Base-by-base conservation (phyloP, 2,113 vertebrate genomes). In the human (Homo sapiens) region DNA sequence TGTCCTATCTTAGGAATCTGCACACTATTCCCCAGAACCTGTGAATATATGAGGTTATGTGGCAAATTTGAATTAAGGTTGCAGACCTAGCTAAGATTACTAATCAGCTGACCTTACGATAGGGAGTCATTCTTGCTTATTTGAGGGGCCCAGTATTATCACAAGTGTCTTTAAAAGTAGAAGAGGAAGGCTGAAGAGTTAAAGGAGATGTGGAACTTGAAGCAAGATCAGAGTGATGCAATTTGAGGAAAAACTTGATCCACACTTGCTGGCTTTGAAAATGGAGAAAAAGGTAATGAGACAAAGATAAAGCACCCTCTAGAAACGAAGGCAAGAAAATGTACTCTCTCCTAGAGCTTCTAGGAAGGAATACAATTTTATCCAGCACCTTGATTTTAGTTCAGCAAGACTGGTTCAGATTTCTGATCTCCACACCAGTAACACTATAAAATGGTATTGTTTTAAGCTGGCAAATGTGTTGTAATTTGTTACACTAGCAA, bases 1-100 rank as follows among this genome's bases (percentile, higher is more conserved):
- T 4, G 40, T 17, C 14, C 3, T 20, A 0, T 66, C 5, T 27
- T 40, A 68, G 11, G 8, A 14, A 70, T 35, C 0, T 40, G n/a
- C 27, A 48, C 48, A 27, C 32, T 68, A 92, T n/a, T 59, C 14
- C 27, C 13, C n/a, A 73, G 23, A 72, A 23, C 3, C 6, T 43
- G 6, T 61, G 40, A 30, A 68, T 70, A 57, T n/a, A 9, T n/a
- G 40, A n/a, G 40, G 12, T 89, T 79, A 66, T 5, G 35, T 48
- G 45, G 8, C 13, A 92, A 84, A 79, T 25, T 72, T 4, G 17
- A 79, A 55, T 78, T 55, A 22, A 92, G 30, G 17, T 50, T 20
- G 0, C 12, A 70, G 35, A 18, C 82, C 35, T 12, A 78, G 78
- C 32, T 78, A 30, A 83, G 6, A 9, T 85, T 79, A 10, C 8